Evolutionary conservation across 2,113 vertebrate genomes (phyloP).

Genomic region (Percina caprodes): DNA sequence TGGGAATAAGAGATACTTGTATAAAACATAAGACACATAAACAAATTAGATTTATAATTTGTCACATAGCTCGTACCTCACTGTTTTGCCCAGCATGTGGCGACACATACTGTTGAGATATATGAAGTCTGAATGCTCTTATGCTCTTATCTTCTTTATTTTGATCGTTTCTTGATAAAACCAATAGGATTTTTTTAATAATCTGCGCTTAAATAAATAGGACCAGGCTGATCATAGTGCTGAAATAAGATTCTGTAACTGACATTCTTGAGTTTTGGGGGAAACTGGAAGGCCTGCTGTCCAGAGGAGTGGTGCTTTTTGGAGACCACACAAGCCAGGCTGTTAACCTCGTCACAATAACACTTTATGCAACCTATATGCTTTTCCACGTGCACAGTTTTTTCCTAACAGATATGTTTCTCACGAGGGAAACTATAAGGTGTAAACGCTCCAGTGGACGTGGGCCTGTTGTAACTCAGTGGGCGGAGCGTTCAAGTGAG

Average conservation of each 20-base stretch:
- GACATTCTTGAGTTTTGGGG: too few species aligned
- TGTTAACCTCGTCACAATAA: background rate
- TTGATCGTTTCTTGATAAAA: background rate
- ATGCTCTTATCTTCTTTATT: background rate
- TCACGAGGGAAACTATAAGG: background rate
- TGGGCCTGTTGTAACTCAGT: constrained; percentile 13
- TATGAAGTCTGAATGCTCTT: background rate
- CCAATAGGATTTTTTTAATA: too few species aligned
- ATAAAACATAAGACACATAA: background rate
- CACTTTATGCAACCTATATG: too few species aligned
- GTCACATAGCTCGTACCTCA: background rate
- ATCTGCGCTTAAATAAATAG: background rate
- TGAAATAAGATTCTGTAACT: background rate
- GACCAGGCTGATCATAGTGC: background rate
- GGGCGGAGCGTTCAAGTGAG: constrained; percentile 60
- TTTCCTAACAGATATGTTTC: background rate
- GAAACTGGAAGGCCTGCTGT: background rate
- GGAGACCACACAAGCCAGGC: background rate
- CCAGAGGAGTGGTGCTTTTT: background rate
- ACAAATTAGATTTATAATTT: background rate
- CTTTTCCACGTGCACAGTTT: background rate
- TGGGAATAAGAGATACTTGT: background rate
- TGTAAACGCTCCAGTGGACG: background rate
- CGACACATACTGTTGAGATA: background rate
- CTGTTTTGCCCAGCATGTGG: constrained; percentile 3